Base-by-base conservation (phyloP, 2,113 vertebrate species). In the Bujurquina vittata region DNA sequence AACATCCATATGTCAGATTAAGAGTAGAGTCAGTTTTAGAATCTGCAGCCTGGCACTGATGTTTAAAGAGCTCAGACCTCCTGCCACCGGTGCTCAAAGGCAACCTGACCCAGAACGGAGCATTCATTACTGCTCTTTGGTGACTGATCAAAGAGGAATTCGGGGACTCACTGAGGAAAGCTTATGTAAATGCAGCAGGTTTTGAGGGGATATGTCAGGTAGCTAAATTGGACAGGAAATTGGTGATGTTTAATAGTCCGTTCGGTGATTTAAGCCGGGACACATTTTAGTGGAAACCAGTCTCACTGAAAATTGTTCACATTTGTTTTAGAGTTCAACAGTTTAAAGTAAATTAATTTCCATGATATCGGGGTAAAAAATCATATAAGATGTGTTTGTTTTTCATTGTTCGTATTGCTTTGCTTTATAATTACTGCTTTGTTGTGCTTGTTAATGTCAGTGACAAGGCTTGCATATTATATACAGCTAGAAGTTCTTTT, bases 141-240 rank as follows among this genome's bases (percentile, higher is more conserved):
- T 10, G 72, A 26, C 22, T 61, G 46, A 65, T 77, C 18, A 29
- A 33, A 60, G 22, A 0, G 12, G 52, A 40, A 78, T 65, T 3
- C 3, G 31, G 54, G 14, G 60, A 87, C 54, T 35, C 60, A 60
- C 23, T 60, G 55, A 56, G 5, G 61, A 26, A 11, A 69, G 26
- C 15, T 52, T 20, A 23, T 63, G n/a, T 37, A 60, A 76, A 80
- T 73, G n/a, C 22, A 22, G 54, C 40, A 54, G 37, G 18, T 69
- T 72, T 49, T 56, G 26, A 83, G 61, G 46, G 37, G 52, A 4
- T 11, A 23, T 14, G 72, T 75, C 55, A 79, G 57, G 80, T 77
- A 72, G 9, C 4, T 35, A 63, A 65, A 80, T 65, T 57, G 46
- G 26, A 56, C 61, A 72, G 11, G 43, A 29, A 56, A 56, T 4